phyloP scores from a whole-genome alignment of 2,113 vertebrate genomes.

The Danionella cerebrum region DNA sequence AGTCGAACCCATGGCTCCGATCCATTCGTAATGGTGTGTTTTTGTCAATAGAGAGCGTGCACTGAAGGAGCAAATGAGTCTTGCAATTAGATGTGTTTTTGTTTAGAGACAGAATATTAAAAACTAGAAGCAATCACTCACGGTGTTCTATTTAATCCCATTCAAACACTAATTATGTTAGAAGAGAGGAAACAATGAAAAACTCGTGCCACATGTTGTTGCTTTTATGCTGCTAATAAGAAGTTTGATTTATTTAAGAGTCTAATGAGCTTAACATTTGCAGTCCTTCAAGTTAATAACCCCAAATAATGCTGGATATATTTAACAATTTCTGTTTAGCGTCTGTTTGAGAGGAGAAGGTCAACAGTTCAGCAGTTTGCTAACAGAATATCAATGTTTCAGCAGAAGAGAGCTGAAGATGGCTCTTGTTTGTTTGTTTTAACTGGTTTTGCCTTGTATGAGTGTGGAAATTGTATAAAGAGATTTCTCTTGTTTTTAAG shows the following conservation, averaged over 20 bases:
- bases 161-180: constrained; percentile 8
- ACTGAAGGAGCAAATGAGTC: neutral
- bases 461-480: constrained; percentile 2
- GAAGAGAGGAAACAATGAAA: neutral
- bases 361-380: constrained; percentile 20
- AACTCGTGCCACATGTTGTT: constrained; percentile 4
- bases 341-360: neutral
- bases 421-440: constrained; percentile 30
- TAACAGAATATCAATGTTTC: constrained; percentile 29
- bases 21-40: neutral
- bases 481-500: neutral
- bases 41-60: neutral
- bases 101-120: constrained; percentile 7
- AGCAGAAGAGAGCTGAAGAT: constrained; percentile 9
- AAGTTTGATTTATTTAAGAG: neutral
- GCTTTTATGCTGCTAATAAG: neutral
- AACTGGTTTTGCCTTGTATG: too few species aligned
- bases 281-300: neutral
- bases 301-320: neutral
- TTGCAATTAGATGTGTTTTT: neutral
- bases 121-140: neutral
- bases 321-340: neutral
- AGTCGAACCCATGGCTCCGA: neutral
- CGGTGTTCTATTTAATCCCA: neutral
- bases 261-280: constrained; percentile 29